phyloP scores from a whole-genome alignment of 2,797 vertebrate genomes.

The Glossophaga mutica region DNA sequence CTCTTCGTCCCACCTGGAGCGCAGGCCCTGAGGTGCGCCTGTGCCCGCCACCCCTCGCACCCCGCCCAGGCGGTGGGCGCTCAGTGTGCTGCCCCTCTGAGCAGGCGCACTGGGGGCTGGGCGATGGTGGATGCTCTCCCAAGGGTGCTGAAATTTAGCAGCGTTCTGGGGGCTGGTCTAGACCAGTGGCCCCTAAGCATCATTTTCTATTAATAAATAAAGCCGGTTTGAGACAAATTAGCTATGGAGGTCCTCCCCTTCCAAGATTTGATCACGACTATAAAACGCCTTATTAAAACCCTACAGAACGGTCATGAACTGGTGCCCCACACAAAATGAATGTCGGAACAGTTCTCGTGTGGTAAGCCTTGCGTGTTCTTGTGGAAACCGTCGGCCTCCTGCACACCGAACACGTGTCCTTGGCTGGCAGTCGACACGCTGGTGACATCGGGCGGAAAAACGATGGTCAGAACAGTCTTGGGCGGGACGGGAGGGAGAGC shows the following conservation, averaged over 20 bases:
- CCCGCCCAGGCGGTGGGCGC: rapidly evolving
- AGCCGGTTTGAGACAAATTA: not conserved
- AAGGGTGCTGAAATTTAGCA: not conserved
- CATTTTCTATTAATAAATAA: not conserved
- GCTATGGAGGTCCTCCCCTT: not conserved
- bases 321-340: not conserved
- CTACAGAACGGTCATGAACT: not conserved
- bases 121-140: not conserved
- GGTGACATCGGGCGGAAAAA: not conserved
- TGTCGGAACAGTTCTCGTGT: not conserved
- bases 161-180: not conserved
- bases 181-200: not conserved
- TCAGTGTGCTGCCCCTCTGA: not conserved
- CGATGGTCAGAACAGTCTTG: not conserved
- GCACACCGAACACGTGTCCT: not conserved
- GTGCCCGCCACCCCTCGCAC: rapidly evolving
- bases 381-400: not conserved
- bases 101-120: too few species aligned
- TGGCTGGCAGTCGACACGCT: not conserved
- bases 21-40: not conserved
- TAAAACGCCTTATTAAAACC: not conserved
- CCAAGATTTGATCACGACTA: not conserved
- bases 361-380: not conserved
- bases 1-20: rapidly evolving
- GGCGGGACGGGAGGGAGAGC: not conserved